Evolutionary conservation across 2,113 vertebrate species (phyloP), one percentile per base, ranked within the genome.

Genomic region (Catharus minimus): DNA sequence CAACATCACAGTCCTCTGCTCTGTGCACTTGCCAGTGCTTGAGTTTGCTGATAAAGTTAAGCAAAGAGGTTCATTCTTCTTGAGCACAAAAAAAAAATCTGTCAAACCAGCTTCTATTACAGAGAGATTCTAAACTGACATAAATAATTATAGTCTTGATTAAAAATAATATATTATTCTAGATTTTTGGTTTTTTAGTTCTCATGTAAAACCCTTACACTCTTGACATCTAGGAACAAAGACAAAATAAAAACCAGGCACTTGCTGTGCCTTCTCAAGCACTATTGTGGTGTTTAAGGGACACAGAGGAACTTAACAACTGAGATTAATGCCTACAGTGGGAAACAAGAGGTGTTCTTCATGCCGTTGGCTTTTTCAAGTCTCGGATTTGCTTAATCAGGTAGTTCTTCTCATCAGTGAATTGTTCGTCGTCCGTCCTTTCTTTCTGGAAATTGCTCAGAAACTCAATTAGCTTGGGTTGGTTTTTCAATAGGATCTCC

Each of bases 401-500:
- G 97, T 99, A 99, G 98, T 99, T 99, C 97, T 99, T 99, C 97
- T 99, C 99, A 7, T 99, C 99, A 0, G 98, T 98, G 97, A 99
- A 99, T 96, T 99, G 99, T 95, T 99, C 99, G 0, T 99, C 99
- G 5, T 99, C 99, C 1, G 98, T 98, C 89, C 99, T 95, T 96
- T 99, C 99, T 8, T 98, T 99, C 95, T 99, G 99, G 97, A 99
- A 99, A 90, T 98, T 98, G 98, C 98, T 98, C 95, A 99, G 98
- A 97, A 99, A 99, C 9, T 99, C 99, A 81, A 99, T 98, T 44
- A 99, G 98, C 94, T 99, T 99, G 97, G 99, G 95, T 80, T 99
- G 99, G 96, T 99, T 99, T 97, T 99, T 99, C 94, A 99, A 95
- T 87, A 99, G 98, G 91, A 99, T 99, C 97, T 99, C 99, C 97